phyloP scores from a whole-genome alignment of 2,113 vertebrate genomes.

The Helogale parvula region DNA sequence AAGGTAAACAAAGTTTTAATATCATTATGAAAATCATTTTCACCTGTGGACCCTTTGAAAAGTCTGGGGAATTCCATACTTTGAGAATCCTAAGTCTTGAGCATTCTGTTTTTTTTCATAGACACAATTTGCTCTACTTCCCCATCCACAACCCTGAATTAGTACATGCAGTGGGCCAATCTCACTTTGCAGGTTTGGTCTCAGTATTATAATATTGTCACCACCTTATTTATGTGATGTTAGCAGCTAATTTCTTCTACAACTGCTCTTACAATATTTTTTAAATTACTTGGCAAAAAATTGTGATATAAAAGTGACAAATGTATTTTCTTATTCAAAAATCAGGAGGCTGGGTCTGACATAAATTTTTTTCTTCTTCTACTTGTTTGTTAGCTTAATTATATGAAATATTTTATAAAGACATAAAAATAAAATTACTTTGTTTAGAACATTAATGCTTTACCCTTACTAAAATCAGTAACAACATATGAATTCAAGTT shows the following conservation, averaged over 20 bases:
- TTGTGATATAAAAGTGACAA: background rate
- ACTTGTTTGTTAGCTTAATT: conserved; percentile 2
- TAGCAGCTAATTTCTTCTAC: background rate
- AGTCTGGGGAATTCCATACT: background rate
- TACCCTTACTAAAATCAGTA: background rate
- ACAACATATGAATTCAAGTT: background rate
- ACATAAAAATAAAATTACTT: background rate
- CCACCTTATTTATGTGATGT: background rate
- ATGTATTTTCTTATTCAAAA: background rate
- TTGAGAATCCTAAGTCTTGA: background rate
- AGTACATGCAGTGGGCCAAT: fast-evolving
- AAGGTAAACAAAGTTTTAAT: background rate
- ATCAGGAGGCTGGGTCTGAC: background rate
- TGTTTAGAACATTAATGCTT: background rate
- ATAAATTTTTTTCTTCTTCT: background rate
- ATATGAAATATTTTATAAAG: background rate
- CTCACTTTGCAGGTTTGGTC: background rate
- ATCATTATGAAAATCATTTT: background rate
- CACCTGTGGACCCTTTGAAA: background rate
- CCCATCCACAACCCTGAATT: background rate
- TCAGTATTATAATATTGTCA: background rate
- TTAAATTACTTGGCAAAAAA: background rate
- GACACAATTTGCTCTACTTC: background rate
- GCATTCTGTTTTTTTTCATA: background rate
- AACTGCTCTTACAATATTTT: background rate